Evolutionary conservation across 2,113 vertebrate species (phyloP), one percentile per base, ranked within the genome.

Genomic region (Pardalotus punctatus): DNA sequence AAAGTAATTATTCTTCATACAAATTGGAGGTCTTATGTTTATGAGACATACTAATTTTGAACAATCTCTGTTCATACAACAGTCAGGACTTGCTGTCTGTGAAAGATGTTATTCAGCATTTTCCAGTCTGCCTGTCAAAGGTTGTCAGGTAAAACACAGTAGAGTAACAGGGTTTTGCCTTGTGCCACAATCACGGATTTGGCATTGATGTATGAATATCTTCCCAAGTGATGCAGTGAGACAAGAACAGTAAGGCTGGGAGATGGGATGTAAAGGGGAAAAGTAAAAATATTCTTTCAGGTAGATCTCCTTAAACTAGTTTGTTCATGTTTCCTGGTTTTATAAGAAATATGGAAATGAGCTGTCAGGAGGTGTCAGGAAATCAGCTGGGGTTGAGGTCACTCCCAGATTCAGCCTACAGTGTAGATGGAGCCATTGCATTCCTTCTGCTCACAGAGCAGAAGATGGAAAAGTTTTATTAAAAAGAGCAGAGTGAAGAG

Each of bases 31-130:
- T 64, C 96, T 97, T 69, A 84, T 76, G 64, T 40, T 87, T 91
- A 45, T 65, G 83, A 95, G 77, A 90, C 33, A 66, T 62, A 74
- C 56, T 92, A 91, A 95, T 94, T 94, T 84, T 65, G 45, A 71
- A 72, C 65, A 36, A 84, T 54, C 40, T 77, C n/a, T 80, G 31
- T 27, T 90, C 64, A 53, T 56, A 45, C 2, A 62, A 38, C 53
- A 92, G 78, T 77, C 71, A 84, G 61, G 86, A 90, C 33, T 65
- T 88, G 27, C 33, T 19, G 3, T 7, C 10, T 83, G 29, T 87
- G 60, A 79, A 35, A 15, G 90, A 76, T 77, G 17, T 85, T 93
- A 80, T 83, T 91, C 77, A 67, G 17, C 31, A 38, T 91, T 95
- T 76, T 69, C 1, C 10, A 72, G n/a, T 61, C 58, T 83, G 28